These are phyloP conservation scores for Umimayanthus chanpuru DNA, from an alignment of 92 coral and sea anemone species.

Conservation along the genomic window DNA sequence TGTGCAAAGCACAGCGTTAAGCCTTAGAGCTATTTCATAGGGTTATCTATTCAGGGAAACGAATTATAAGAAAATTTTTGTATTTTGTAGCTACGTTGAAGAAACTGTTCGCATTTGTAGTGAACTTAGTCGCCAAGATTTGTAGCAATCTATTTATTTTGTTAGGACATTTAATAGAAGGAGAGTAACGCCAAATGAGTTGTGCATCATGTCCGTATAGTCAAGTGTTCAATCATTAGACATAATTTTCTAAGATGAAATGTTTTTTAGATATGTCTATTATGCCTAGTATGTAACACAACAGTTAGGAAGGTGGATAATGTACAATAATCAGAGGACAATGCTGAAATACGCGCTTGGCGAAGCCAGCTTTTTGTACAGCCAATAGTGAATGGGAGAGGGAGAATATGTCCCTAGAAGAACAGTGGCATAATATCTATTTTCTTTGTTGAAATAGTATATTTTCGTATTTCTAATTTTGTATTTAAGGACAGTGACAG, in stretches of 20 bases:
- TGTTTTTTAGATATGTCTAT: conserved; percentile 10
- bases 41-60: background rate
- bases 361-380: background rate
- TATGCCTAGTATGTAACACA: background rate
- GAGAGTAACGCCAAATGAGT: background rate
- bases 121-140: background rate
- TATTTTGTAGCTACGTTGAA: conserved; percentile 8
- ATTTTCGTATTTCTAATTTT: conserved; percentile 2
- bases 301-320: background rate
- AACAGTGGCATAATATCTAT: background rate
- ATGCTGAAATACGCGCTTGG: background rate
- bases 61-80: conserved; percentile 2
- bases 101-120: background rate
- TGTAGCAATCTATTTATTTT: conserved; percentile 22
- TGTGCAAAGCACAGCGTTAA: conserved; percentile 35
- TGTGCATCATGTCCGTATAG: background rate
- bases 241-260: background rate
- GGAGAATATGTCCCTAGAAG: background rate
- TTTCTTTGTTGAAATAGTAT: conserved; percentile 8
- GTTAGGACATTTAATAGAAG: background rate
- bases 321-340: background rate
- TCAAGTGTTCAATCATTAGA: background rate
- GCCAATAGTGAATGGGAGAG: background rate
- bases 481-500: conserved; percentile 34
- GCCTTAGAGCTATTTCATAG: background rate